phyloP scores from a whole-genome alignment of 2,888 invertebrate species.

The Drosophila kokeensis region DNA sequence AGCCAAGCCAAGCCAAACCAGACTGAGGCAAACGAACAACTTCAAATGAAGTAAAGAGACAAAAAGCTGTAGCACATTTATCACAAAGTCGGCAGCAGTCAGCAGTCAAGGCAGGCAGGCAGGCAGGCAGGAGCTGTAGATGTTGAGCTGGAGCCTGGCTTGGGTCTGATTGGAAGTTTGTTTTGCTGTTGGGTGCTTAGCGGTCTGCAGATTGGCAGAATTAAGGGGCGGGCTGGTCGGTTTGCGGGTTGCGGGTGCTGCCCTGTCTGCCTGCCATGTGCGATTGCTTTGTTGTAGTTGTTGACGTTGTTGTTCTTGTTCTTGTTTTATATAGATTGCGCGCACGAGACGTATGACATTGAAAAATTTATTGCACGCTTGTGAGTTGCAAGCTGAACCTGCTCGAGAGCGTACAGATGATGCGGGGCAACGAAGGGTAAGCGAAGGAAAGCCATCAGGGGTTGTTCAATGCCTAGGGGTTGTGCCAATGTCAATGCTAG shows the following conservation, averaged over 20 bases:
- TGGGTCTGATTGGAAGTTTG: slow-evolving; percentile 79
- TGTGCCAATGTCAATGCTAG: slow-evolving; percentile 73
- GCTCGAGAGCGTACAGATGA: neutral
- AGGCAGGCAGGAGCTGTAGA: slow-evolving; percentile 19
- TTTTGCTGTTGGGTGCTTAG: slow-evolving; percentile 79
- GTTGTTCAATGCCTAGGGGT: slow-evolving; percentile 61
- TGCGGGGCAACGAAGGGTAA: neutral
- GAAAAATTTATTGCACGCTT: slow-evolving; percentile 84
- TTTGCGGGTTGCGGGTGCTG: slow-evolving; percentile 4
- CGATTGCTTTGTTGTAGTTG: slow-evolving; percentile 44
- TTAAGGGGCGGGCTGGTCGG: neutral
- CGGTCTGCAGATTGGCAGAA: slow-evolving; percentile 61
- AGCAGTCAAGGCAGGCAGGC: slow-evolving; percentile 33
- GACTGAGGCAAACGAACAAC: slow-evolving; percentile 34
- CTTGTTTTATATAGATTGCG: slow-evolving; percentile 71
- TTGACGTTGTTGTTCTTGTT: slow-evolving; percentile 43
- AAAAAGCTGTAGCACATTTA: slow-evolving; percentile 80
- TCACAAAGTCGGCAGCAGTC: slow-evolving; percentile 73
- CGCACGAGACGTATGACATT: slow-evolving; percentile 81
- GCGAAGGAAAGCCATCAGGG: slow-evolving; percentile 34
- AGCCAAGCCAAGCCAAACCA: slow-evolving; percentile 8
- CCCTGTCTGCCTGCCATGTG: slow-evolving; percentile 38
- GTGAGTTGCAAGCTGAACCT: slow-evolving; percentile 69
- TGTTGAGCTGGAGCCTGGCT: slow-evolving; percentile 50
- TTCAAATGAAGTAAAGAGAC: slow-evolving; percentile 79